Evolutionary conservation across 37 sponge, comb jelly and placozoan species (phyloP).

Genomic region (Cliona cf. orientalis): DNA sequence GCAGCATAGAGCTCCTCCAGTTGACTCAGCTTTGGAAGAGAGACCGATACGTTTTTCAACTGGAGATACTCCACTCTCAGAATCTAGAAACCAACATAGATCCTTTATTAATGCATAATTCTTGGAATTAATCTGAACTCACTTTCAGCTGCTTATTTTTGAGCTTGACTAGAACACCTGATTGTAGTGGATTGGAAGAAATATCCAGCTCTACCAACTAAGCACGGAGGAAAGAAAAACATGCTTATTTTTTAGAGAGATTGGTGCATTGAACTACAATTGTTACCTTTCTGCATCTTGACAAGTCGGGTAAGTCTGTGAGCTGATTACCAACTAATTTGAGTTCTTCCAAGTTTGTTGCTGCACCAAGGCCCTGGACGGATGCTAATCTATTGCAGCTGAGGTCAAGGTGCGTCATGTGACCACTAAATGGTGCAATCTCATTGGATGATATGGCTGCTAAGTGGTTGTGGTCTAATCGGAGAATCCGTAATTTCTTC

Average conservation of each 20-base stretch:
- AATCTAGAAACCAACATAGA: neutral
- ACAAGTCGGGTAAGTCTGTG: neutral
- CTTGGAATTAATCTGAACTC: neutral
- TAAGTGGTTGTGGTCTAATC: slow-evolving; percentile 49
- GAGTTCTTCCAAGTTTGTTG: slow-evolving; percentile 27
- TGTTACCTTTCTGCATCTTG: slow-evolving; percentile 10
- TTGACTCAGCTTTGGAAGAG: neutral
- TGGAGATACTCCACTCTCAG: neutral
- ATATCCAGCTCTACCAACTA: slow-evolving; percentile 25
- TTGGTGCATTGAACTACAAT: neutral
- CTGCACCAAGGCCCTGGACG: slow-evolving; percentile 1
- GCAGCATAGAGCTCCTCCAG: slow-evolving; percentile 23
- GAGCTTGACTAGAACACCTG: neutral
- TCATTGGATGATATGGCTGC: neutral
- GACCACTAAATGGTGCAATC: neutral
- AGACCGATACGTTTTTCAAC: neutral
- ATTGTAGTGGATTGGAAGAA: slow-evolving; percentile 10
- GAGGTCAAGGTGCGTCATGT: slow-evolving; percentile 36
- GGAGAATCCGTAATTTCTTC: slow-evolving; percentile 17
- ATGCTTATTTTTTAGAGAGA: neutral
- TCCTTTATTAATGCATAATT: neutral
- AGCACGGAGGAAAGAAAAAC: neutral
- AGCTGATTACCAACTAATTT: slow-evolving; percentile 30
- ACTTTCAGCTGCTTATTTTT: neutral
- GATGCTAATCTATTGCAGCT: slow-evolving; percentile 25